A percentile compares a stretch with the other conserved stretches of the same genome.
phyloP scores from a whole-genome alignment of 53 echinoderm and acorn worm species.

The Stichopus horrens region DNA sequence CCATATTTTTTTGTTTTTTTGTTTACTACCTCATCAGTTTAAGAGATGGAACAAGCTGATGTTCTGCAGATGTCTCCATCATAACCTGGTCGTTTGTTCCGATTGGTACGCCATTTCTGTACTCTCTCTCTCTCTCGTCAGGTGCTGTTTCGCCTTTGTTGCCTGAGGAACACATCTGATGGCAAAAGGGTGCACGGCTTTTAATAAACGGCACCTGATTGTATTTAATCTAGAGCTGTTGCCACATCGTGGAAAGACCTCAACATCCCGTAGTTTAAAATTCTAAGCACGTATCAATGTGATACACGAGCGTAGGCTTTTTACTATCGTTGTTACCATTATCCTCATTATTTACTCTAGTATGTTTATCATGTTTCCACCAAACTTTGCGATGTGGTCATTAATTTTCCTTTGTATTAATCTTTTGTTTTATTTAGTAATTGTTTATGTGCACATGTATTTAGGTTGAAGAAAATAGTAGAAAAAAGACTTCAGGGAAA shows the following conservation, averaged over 20 bases:
- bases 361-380: not conserved
- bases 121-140: not conserved
- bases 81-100: not conserved
- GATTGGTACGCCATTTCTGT: conserved; percentile 30
- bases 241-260: not conserved
- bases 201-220: not conserved
- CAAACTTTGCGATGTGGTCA: too few species aligned
- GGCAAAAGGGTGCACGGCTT: too few species aligned
- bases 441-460: conserved; percentile 22
- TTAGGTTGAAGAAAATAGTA: not conserved
- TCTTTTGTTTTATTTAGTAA: not conserved
- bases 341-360: not conserved
- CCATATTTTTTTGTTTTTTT: not conserved
- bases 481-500: not conserved
- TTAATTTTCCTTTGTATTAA: not conserved
- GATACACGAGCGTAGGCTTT: not conserved
- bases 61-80: not conserved
- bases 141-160: not conserved
- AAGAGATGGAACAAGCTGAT: not conserved
- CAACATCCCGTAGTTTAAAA: not conserved
- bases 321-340: not conserved
- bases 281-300: not conserved
- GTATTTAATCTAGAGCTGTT: not conserved
- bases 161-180: too few species aligned
- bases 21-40: conserved; percentile 20